Evolutionary conservation across 2,797 vertebrate genomes (phyloP), one percentile per base, ranked within the genome.

Genomic region (Pipistrellus pygmaeus): DNA sequence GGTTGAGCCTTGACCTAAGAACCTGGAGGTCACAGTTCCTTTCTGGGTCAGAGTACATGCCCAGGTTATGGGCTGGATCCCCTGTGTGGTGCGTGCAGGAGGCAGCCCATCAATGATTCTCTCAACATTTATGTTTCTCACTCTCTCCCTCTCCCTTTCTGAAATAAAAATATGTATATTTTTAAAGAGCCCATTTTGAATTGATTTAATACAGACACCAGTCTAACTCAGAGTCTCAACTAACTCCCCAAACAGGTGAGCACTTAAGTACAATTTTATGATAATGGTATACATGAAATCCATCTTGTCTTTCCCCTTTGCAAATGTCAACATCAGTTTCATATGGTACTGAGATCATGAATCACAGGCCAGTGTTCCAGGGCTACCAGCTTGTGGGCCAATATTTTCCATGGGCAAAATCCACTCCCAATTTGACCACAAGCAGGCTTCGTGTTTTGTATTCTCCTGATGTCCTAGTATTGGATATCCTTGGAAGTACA

Each of bases 321-420:
- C 77, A 64, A 11, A 73, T 91, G 64, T 95, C 84, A 27, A 1
- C 62, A 18, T 89, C 83, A 81, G 25, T 88, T 96, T 93, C 69
- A 81, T 15, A 44, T 7, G 27, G 53, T 66, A 41, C 6, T 35
- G 64, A 93, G 21, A 84, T 72, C 71, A 91, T 35, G 25, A 95
- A 85, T 91, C 66, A 84, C 21, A 68, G 51, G 55, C 38, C 96
- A 78, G 30, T 95, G 91, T 89, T 86, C 86, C 76, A 83, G 38
- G 8, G 23, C 80, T 44, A 53, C 60, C 46, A 90, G 35, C 30
- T 75, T 93, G 18, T 46, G 68, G n/a, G 81, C 86, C 81, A 88
- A 3, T 69, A 66, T 82, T 93, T 91, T 90, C 89, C 94, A 85
- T 5, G 23, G 27, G 62, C 87, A 93, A 96, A 95, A 94, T 76